Base-by-base conservation (phyloP, 2,888 invertebrate species). In the Alentia gelatinosa region DNA sequence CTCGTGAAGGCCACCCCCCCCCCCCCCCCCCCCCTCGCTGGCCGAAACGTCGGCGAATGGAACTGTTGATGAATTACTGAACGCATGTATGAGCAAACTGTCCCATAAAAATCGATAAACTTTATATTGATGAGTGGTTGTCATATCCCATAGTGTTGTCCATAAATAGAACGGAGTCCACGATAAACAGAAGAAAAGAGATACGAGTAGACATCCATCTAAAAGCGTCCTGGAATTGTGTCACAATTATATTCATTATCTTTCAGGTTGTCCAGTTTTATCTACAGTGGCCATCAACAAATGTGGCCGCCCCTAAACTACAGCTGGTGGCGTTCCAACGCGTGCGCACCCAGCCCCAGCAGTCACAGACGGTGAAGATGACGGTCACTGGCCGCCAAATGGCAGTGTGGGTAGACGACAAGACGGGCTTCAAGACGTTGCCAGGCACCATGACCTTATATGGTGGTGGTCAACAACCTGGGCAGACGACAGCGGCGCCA, bases 391-490 rank as follows among this genome's bases (percentile, higher is more conserved):
- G 35, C 26, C 40, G 26, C 9, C 83, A 83, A 23, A 37, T 83
- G 83, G 40, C 39, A 33, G 40, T 83, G 42, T 83, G 83, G 83
- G 42, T 83, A 9, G 23, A 83, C 37, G 83, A 83, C 39, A 26
- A 9, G 19, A 15, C 23, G 9, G 83, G 83, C 30, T 37, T 83
- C 9, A 42, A 83, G 83, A 26, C 26, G 15, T 9, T 40, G 15
- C 35, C 83, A 35, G 83, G 83, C 15, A 83, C 83, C 15, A 83
- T 83, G 83, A 83, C 40, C 0, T 9, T 83, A 37, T 83, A 40
- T 83, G 83, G 19, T 23, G 83, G 83, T 26, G 83, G 83, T 1
- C 83, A 83, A 23, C 83, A 83, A n/a, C 83, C 83, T n/a, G n/a
- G 26, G 19, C 83, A 83, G 42, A 83, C 23, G 37, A 83, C 42